Evolutionary conservation across 2,113 vertebrate genomes (phyloP).

Genomic region (Rhea americana): DNA sequence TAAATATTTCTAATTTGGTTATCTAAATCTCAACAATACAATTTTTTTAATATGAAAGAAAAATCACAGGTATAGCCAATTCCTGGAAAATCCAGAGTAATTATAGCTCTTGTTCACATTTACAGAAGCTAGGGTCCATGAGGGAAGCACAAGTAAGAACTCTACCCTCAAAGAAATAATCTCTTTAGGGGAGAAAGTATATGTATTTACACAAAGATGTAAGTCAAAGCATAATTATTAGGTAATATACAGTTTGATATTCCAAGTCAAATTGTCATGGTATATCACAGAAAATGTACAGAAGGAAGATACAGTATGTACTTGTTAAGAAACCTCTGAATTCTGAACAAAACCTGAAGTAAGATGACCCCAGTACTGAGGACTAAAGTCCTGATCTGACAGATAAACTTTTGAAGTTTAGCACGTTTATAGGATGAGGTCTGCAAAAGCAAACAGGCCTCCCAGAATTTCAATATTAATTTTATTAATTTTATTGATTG

Average conservation of each 20-base stretch:
- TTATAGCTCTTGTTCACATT: not conserved
- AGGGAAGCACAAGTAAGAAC: not conserved
- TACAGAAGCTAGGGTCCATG: not conserved
- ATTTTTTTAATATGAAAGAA: not conserved
- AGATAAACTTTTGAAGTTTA: not conserved
- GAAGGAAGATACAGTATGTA: not conserved
- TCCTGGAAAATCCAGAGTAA: not conserved
- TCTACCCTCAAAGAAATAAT: not conserved
- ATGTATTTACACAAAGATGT: not conserved
- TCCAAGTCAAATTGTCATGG: not conserved
- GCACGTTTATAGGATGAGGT: not conserved
- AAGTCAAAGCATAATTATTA: not conserved
- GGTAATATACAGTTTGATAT: not conserved
- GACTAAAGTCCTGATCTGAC: not conserved
- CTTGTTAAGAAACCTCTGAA: not conserved
- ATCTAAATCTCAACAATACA: not conserved
- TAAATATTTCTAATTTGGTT: not conserved
- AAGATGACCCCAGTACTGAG: not conserved
- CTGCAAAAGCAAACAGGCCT: not conserved
- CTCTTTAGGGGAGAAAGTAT: not conserved
- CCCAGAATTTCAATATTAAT: not conserved
- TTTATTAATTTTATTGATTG: no score
- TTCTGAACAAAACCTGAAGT: not conserved
- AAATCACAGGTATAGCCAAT: not conserved
- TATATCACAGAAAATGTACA: not conserved